Conservation (phyloP, 2,113 vertebrate genomes). For the Typhlomys cinereus region DNA sequence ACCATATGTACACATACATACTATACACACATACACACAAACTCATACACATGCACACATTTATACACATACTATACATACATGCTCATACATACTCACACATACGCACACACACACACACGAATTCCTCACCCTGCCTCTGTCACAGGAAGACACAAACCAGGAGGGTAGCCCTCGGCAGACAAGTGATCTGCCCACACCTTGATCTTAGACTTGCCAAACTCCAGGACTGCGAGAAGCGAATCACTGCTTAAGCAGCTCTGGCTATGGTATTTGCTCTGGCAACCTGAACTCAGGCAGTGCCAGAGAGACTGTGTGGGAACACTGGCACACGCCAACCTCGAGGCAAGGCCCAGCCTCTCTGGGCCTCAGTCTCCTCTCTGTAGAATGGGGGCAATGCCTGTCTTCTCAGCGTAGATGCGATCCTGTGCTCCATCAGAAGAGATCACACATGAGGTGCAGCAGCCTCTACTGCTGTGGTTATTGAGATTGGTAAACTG, state of each 20-base stretch:
- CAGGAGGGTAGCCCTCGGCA: background rate
- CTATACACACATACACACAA: background rate
- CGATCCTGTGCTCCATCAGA: background rate
- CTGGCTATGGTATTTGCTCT: background rate
- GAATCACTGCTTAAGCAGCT: background rate
- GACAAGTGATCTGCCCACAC: background rate
- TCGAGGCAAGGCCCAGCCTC: background rate
- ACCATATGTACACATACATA: background rate
- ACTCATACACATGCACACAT: background rate
- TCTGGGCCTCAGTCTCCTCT: background rate
- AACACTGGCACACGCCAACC: background rate
- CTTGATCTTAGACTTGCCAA: background rate
- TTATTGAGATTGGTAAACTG: background rate
- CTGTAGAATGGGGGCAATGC: background rate
- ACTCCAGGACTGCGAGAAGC: background rate
- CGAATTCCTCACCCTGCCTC: background rate
- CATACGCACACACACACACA: background rate
- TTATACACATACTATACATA: too few species aligned
- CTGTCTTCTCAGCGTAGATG: background rate
- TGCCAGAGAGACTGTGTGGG: background rate
- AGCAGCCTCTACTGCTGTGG: background rate
- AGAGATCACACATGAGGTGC: background rate
- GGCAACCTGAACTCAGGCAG: background rate
- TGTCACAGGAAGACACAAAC: background rate
- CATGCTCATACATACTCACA: background rate